phyloP scores from a whole-genome alignment of 2,888 invertebrate genomes.

The Caradrina kadenii region DNA sequence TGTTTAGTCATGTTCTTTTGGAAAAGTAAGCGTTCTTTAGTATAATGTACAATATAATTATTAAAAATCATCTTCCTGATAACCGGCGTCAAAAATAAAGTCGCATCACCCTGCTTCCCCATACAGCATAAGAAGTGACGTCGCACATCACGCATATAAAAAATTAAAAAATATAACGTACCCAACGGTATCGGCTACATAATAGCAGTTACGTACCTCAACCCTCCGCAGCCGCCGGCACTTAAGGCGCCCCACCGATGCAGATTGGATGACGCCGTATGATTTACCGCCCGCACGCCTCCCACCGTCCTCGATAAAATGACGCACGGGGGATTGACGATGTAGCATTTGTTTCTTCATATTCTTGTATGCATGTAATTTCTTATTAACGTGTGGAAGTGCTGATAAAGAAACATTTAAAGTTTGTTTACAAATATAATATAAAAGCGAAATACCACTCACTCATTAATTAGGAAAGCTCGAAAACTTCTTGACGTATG shows the following conservation, averaged over 20 bases:
- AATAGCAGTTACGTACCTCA: conserved; percentile 55
- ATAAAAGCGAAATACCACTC: too few species aligned
- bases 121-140: conserved; percentile 9
- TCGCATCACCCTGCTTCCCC: not conserved
- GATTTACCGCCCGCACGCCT: conserved; percentile 68
- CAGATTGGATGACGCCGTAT: conserved; percentile 73
- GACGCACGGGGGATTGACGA: conserved; percentile 60
- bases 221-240: conserved; percentile 57
- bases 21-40: too few species aligned
- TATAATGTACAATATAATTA: not conserved
- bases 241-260: conserved; percentile 67
- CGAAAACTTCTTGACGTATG: too few species aligned
- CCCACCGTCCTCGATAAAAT: conserved; percentile 63
- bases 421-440: conserved; percentile 7
- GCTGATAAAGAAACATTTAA: conserved; percentile 22
- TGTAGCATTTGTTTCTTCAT: conserved; percentile 50
- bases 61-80: not conserved
- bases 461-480: not conserved
- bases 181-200: conserved; percentile 15
- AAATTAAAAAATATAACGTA: conserved; percentile 17
- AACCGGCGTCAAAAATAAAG: not conserved
- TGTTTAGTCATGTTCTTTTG: not conserved
- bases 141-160: conserved; percentile 12
- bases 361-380: conserved; percentile 50
- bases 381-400: conserved; percentile 46